A percentile compares a stretch with the other conserved stretches of the same genome.
These are phyloP conservation scores for Cephalopachus bancanus DNA, from an alignment of 2,797 vertebrate species.

Conservation along the genomic window DNA sequence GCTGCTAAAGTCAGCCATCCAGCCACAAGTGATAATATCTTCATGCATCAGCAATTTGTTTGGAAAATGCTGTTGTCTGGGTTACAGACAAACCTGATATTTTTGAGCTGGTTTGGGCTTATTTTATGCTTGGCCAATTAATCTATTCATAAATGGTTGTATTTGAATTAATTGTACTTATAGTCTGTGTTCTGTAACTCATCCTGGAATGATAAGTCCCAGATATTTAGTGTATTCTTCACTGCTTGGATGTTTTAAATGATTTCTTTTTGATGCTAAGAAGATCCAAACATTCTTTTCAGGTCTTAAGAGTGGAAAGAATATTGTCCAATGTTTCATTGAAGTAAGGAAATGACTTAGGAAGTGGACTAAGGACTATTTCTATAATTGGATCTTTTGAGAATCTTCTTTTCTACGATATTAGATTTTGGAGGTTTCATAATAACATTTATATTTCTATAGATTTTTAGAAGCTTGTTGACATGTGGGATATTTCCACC, in stretches of 20 bases:
- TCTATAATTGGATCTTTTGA: neutral
- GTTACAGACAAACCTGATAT: slow-evolving; percentile 64
- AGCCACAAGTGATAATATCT: slow-evolving; percentile 67
- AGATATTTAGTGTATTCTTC: slow-evolving; percentile 54
- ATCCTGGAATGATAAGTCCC: slow-evolving; percentile 39
- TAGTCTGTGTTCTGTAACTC: slow-evolving; percentile 63
- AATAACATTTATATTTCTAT: neutral
- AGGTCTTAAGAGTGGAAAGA: slow-evolving; percentile 10
- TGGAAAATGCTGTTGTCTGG: slow-evolving; percentile 72
- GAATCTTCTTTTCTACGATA: neutral
- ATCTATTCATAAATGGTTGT: slow-evolving; percentile 66
- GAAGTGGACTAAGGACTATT: neutral
- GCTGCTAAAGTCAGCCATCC: slow-evolving; percentile 64
- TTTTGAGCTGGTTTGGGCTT: slow-evolving; percentile 69
- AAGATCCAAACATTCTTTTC: slow-evolving; percentile 54
- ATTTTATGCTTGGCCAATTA: slow-evolving; percentile 64
- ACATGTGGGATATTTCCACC: neutral
- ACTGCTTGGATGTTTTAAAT: slow-evolving; percentile 34
- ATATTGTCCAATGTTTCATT: slow-evolving; percentile 23
- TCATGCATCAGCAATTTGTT: slow-evolving; percentile 76
- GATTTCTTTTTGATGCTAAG: slow-evolving; percentile 51
- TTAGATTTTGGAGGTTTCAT: neutral
- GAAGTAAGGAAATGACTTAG: slow-evolving; percentile 51
- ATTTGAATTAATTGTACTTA: slow-evolving; percentile 71
- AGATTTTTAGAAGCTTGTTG: slow-evolving; percentile 10